These are phyloP conservation scores for Choristoneura rosaceana DNA, from an alignment of 2,888 invertebrate genomes.

Conservation along the genomic window DNA sequence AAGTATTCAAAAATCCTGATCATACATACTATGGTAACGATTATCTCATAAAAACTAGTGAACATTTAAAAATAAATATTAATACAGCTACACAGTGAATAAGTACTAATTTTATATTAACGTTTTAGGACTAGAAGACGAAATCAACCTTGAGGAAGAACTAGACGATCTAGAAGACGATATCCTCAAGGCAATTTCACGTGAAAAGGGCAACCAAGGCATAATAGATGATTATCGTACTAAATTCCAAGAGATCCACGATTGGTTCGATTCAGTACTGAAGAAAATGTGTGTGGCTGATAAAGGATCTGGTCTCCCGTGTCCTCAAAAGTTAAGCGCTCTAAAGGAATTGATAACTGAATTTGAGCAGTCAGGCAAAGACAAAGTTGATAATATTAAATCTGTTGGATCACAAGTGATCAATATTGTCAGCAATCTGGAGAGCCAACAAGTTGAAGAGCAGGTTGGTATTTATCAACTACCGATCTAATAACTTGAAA, in stretches of 20 bases:
- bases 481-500: background rate
- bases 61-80: no score
- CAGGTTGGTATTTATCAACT: slow-evolving; percentile 80
- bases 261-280: slow-evolving; percentile 92
- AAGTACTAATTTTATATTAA: slow-evolving; percentile 2
- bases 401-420: slow-evolving; percentile 89
- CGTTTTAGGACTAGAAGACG: slow-evolving; percentile 85
- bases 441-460: slow-evolving; percentile 96
- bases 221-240: slow-evolving; percentile 92
- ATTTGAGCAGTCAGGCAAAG: slow-evolving; percentile 90
- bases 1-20: no score
- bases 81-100: no score
- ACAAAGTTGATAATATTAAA: slow-evolving; percentile 90
- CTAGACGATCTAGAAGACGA: slow-evolving; percentile 90
- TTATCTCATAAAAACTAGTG: no score
- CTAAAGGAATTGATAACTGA: slow-evolving; percentile 90
- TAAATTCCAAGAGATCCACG: slow-evolving; percentile 90
- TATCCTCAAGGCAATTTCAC: slow-evolving; percentile 89
- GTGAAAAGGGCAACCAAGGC: slow-evolving; percentile 91
- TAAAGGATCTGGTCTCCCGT: slow-evolving; percentile 93
- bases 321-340: slow-evolving; percentile 91
- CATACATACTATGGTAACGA: no score
- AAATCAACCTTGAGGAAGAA: slow-evolving; percentile 89
- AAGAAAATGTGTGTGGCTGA: slow-evolving; percentile 94
- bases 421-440: slow-evolving; percentile 93